phyloP scores from a whole-genome alignment of 2,113 vertebrate species.

The Agapornis roseicollis region DNA sequence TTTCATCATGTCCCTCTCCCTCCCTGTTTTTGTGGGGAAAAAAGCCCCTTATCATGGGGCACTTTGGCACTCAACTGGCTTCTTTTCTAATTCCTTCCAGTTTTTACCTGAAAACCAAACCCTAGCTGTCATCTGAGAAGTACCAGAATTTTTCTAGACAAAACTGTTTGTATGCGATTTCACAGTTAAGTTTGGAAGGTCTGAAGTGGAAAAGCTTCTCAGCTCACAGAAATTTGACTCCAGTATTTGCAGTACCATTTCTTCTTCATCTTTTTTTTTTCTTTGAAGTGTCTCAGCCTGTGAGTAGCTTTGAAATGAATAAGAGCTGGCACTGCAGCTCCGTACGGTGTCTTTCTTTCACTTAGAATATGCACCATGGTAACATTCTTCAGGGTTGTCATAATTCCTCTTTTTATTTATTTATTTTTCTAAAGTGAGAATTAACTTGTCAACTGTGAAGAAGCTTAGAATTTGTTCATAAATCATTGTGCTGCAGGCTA shows the following conservation, averaged over 20 bases:
- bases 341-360: slow-evolving; percentile 39
- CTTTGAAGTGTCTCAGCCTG: background rate
- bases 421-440: background rate
- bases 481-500: slow-evolving; percentile 27
- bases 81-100: background rate
- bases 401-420: background rate
- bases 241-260: background rate
- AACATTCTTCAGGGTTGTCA: slow-evolving; percentile 46
- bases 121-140: background rate
- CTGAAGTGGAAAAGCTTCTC: background rate
- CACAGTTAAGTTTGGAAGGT: slow-evolving; percentile 16
- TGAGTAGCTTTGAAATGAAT: slow-evolving; percentile 42
- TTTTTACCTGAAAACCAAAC: background rate
- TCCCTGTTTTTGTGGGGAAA: background rate
- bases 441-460: slow-evolving; percentile 34
- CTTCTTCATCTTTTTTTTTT: background rate
- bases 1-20: background rate
- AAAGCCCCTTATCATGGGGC: fast-evolving
- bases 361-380: slow-evolving; percentile 6
- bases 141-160: slow-evolving; percentile 21
- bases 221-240: background rate
- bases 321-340: background rate
- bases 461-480: slow-evolving; percentile 45
- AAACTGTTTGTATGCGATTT: slow-evolving; percentile 37
- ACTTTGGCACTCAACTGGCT: background rate